Base-by-base conservation (phyloP, 2,888 invertebrate species). In the Leptinotarsa haldemani region DNA sequence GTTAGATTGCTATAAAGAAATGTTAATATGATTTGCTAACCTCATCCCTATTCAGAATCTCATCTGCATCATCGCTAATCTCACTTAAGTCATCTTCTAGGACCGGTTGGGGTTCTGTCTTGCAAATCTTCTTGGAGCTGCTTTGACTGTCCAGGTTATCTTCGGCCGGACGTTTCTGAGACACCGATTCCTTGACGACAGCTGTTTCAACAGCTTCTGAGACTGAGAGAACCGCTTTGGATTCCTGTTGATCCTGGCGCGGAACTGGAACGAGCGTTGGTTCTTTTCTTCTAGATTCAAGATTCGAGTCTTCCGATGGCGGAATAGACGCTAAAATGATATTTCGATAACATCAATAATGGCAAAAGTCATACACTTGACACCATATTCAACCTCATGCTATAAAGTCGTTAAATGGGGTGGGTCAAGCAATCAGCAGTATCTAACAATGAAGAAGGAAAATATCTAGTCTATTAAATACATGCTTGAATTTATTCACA, bases 21-120 rank as follows among this genome's bases (percentile, higher is more conserved):
- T 18, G 5, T 20, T 0, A 47, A 69, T 13, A 48, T 4, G 47
- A 63, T 56, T 61, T 61, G 80, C 83, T 83, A 83, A 88, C 88
- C 86, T 95, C 95, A 82, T 93, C 94, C 87, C 93, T 92, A 78
- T 95, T 94, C 4, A 95, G 89, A 83, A 96, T 95, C 82, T 96
- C 96, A 86, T 95, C 95, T 70, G 95, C 95, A 86, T 95, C 95
- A 82, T 95, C 95, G 84, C 95, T 95, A 76, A 96, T 95, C 87
- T 96, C 96, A 86, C 95, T 96, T 16, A 96, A 90, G 85, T 95
- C 93, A 83, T 93, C 91, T 80, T 92, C 89, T 83, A 93, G 88
- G 46, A 85, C 84, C 30, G 84, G 82, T 48, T 78, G 74, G 7
- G 52, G 46, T 52, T 58, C 65, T n/a, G 58, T 64, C 47, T 74